Conservation (phyloP, 2,888 invertebrate species). For the Prosopocoilus inquinatus region DNA sequence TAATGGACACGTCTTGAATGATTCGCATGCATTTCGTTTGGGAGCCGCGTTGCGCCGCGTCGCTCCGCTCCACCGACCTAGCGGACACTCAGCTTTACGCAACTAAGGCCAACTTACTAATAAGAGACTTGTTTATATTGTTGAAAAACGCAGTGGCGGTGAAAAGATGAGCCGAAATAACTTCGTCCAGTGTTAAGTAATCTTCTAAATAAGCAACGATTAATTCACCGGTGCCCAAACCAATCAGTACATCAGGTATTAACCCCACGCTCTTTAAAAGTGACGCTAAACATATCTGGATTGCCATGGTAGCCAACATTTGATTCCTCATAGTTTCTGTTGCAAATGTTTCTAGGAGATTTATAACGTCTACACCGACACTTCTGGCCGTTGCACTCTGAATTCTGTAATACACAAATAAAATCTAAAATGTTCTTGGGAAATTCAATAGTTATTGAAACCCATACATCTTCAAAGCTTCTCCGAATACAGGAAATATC, state of each 20-base stretch:
- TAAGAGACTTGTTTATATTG: not conserved
- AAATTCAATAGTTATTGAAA: too few species aligned
- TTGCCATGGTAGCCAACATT: constrained; percentile 47
- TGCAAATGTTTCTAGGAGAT: too few species aligned
- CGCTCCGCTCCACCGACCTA: too few species aligned
- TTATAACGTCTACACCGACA: constrained; percentile 75
- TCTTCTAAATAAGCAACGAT: constrained; percentile 8
- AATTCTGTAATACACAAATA: not conserved
- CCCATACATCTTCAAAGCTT: too few species aligned
- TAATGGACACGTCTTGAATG: too few species aligned
- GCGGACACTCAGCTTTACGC: too few species aligned
- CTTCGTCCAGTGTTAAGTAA: constrained; percentile 54
- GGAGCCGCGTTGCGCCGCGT: too few species aligned
- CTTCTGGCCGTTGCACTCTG: constrained; percentile 49
- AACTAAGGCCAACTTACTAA: not conserved
- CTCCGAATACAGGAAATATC: constrained; percentile 2
- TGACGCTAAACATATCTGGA: constrained; percentile 53
- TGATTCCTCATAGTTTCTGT: not conserved
- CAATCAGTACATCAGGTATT: constrained; percentile 65
- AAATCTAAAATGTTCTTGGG: too few species aligned
- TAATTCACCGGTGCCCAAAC: constrained; percentile 57
- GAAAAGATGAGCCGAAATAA: constrained; percentile 47
- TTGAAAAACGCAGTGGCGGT: not conserved
- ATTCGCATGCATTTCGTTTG: too few species aligned
- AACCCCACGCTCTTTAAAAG: constrained; percentile 50